These are phyloP conservation scores for Drosophila prostipennis DNA, from an alignment of 2,888 invertebrate species.

Conservation along the genomic window DNA sequence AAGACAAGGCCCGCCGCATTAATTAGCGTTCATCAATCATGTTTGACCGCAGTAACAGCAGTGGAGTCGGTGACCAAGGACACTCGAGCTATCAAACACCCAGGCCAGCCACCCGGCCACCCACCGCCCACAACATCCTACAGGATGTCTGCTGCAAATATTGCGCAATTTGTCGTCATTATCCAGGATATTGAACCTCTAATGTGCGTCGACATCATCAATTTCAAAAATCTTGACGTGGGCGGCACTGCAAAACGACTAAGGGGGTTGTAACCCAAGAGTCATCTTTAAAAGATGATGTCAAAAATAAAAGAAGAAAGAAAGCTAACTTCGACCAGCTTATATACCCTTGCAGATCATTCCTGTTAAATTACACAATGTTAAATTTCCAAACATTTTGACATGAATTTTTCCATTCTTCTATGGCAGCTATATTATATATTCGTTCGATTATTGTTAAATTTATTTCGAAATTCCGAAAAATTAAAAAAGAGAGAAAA, in stretches of 20 bases:
- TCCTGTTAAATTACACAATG: too few species aligned
- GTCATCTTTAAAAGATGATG: slow-evolving; percentile 22
- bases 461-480: too few species aligned
- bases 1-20: slow-evolving; percentile 55
- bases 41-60: slow-evolving; percentile 61
- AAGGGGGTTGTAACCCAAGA: background rate
- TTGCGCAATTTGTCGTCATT: slow-evolving; percentile 80
- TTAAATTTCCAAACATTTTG: too few species aligned
- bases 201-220: slow-evolving; percentile 76
- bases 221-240: slow-evolving; percentile 58
- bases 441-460: too few species aligned
- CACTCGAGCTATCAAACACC: slow-evolving; percentile 44
- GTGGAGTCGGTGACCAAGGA: slow-evolving; percentile 20
- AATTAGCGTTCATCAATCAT: slow-evolving; percentile 78
- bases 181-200: slow-evolving; percentile 79
- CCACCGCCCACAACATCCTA: slow-evolving; percentile 13
- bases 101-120: background rate
- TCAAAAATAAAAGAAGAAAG: slow-evolving; percentile 8
- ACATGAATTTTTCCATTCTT: too few species aligned
- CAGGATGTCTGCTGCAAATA: slow-evolving; percentile 60
- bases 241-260: slow-evolving; percentile 8
- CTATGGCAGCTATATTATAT: too few species aligned
- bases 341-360: too few species aligned
- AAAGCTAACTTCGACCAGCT: too few species aligned
- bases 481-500: too few species aligned